Percentiles rank a stretch among this genome's conserved stretches.
Evolutionary conservation across 2,888 invertebrate species (phyloP).

Genomic region (Drosophila affinis): DNA sequence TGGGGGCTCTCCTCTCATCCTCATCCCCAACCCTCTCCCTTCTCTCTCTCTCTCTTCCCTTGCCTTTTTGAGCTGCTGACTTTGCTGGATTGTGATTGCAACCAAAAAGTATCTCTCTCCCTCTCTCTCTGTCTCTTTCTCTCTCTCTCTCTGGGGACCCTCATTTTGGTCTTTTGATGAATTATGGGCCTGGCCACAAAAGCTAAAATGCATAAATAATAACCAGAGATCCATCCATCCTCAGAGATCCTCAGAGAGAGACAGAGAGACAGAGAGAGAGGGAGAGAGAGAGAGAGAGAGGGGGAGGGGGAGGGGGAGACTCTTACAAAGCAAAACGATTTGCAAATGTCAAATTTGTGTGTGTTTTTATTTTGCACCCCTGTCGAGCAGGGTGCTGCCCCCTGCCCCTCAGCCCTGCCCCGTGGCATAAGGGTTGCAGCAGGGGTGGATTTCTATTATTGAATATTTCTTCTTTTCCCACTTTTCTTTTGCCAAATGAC

Average conservation of each 20-base stretch:
- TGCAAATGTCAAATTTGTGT: constrained; percentile 53
- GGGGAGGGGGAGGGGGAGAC: constrained; percentile 15
- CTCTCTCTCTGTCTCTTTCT: background rate
- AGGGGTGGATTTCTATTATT: constrained; percentile 78
- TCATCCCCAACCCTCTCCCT: background rate
- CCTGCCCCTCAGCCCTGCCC: too few species aligned
- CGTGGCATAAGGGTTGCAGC: constrained; percentile 19
- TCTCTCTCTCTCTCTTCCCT: background rate
- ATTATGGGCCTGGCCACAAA: constrained; percentile 37
- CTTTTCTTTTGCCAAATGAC: constrained; percentile 57
- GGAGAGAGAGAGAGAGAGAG: constrained; percentile 15
- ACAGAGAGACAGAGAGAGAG: constrained; percentile 17
- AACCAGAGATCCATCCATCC: constrained; percentile 15
- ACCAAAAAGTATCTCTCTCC: background rate
- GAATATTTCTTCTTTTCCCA: constrained; percentile 53
- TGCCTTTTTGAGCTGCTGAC: constrained; percentile 16
- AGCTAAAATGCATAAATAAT: constrained; percentile 56
- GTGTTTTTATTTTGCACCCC: constrained; percentile 7
- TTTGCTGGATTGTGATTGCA: constrained; percentile 54
- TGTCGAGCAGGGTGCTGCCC: background rate
- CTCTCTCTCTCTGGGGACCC: constrained; percentile 44
- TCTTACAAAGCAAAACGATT: constrained; percentile 57
- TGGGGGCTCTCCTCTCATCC: constrained; percentile 42
- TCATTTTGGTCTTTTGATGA: constrained; percentile 52
- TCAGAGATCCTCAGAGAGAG: constrained; percentile 20